Base-by-base conservation (phyloP, 2,113 vertebrate species). In the Paradisaea rubra region DNA sequence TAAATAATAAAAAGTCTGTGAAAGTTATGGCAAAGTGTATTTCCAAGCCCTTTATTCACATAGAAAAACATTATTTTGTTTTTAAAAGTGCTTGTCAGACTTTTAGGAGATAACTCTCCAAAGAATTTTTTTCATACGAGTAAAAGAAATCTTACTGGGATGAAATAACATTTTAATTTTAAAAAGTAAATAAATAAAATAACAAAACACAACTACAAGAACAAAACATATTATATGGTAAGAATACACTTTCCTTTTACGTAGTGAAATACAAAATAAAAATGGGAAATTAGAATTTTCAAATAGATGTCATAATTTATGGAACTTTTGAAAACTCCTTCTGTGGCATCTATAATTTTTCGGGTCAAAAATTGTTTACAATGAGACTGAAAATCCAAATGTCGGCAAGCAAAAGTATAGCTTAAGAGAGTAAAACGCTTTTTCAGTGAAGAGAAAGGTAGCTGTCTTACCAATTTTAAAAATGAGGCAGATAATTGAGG, bases 401-500 rank as follows among this genome's bases (percentile, higher is more conserved):
- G 4, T 15, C 87, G 3, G 7, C 2, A 56, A 65, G 42, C 60
- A 83, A 74, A 65, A 31, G 7, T 63, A 27, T 12, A 33, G 6
- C 15, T 52, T 66, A 52, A 45, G 47, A 47, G 4, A n/a, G 3
- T 15, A 57, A 93, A 90, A 64, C 52, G 2, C 1, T 27, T 44
- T 92, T 59, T 33, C 6, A 42, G 11, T 30, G 12, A 49, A 44
- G 23, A 60, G 16, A 66, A 87, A 27, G 14, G 14, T 10, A 61
- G 6, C 2, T 66, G 2, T 54, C 4, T 11, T 56, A 80, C 3
- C 10, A 42, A 11, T 66, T 65, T 47, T 37, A 37, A 6, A 54
- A 61, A 56, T 27, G 0, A 56, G 3, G 1, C 1, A 35, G 7
- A 45, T 25, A 27, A 57, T 10, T 35, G 5, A 41, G 4, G 3